These are phyloP conservation scores for Allophyes oxyacanthae DNA, from an alignment of 2,888 invertebrate genomes.

Conservation along the genomic window DNA sequence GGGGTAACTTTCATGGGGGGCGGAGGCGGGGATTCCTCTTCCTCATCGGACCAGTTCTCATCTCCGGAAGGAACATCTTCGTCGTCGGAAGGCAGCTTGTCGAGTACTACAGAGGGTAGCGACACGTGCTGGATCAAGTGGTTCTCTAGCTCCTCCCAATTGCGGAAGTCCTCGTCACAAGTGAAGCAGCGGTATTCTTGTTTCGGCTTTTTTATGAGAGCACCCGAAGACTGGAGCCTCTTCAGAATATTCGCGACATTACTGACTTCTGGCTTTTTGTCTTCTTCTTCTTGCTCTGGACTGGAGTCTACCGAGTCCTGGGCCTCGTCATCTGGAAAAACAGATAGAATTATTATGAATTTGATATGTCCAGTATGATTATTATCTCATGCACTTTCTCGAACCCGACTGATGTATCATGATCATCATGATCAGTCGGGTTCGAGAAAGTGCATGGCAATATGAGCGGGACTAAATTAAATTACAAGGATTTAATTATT, in stretches of 20 bases:
- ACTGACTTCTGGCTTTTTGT: constrained; percentile 55
- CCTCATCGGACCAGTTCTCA: constrained; percentile 85
- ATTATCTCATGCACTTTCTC: background rate
- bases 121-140: constrained; percentile 89
- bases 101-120: constrained; percentile 84
- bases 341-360: constrained; percentile 7
- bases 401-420: too few species aligned
- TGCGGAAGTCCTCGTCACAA: constrained; percentile 85
- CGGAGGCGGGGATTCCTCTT: constrained; percentile 71
- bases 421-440: too few species aligned
- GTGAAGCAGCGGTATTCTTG: constrained; percentile 84
- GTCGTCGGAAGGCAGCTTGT: constrained; percentile 88
- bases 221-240: constrained; percentile 72
- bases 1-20: constrained; percentile 64
- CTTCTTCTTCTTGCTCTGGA: constrained; percentile 60
- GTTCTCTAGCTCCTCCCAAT: constrained; percentile 81
- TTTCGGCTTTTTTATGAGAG: constrained; percentile 74
- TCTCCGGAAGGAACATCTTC: constrained; percentile 82
- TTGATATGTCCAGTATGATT: background rate
- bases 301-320: constrained; percentile 62
- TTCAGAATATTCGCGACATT: constrained; percentile 78
- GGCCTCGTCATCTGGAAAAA: constrained; percentile 68
- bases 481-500: too few species aligned
- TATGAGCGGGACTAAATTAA: too few species aligned
- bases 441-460: too few species aligned